A percentile compares a stretch with the other conserved stretches of the same genome.
These are phyloP conservation scores for Lithobius niger DNA, from an alignment of 1,140 invertebrate genomes.

Conservation along the genomic window DNA sequence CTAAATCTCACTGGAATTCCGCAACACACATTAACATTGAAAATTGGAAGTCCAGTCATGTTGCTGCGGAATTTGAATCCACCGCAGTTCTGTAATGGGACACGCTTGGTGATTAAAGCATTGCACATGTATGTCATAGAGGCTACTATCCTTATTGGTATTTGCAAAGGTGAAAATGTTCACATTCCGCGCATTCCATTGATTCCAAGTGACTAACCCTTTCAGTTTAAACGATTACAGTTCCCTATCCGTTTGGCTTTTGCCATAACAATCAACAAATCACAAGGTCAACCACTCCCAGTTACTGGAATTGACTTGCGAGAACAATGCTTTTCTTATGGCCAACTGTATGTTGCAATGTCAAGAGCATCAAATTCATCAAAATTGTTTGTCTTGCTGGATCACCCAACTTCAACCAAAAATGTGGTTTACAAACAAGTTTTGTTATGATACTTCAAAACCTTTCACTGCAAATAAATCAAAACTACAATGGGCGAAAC, in stretches of 20 bases:
- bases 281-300: slow-evolving; percentile 36
- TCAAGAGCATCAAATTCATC: too few relatives aligned
- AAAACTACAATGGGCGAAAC: too few relatives aligned
- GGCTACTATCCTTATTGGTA: slow-evolving; percentile 30
- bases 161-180: slow-evolving; percentile 33
- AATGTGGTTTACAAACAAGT: too few relatives aligned
- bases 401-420: too few relatives aligned
- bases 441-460: too few relatives aligned
- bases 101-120: slow-evolving; percentile 28
- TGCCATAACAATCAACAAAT: slow-evolving; percentile 42
- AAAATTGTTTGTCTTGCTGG: too few relatives aligned
- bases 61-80: slow-evolving; percentile 29
- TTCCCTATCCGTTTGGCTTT: slow-evolving; percentile 37
- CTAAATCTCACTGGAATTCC: slow-evolving; percentile 21
- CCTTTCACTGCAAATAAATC: too few relatives aligned
- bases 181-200: slow-evolving; percentile 31
- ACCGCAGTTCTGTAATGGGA: slow-evolving; percentile 5
- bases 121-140: slow-evolving; percentile 31
- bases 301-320: slow-evolving; percentile 26
- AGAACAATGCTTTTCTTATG: slow-evolving; percentile 25
- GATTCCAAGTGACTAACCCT: slow-evolving; percentile 29
- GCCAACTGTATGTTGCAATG: too few relatives aligned
- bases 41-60: slow-evolving; percentile 28
- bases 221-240: slow-evolving; percentile 31
- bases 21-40: slow-evolving; percentile 19